These are phyloP conservation scores for Isoperla grammatica DNA, from an alignment of 2,888 invertebrate species.

Conservation along the genomic window DNA sequence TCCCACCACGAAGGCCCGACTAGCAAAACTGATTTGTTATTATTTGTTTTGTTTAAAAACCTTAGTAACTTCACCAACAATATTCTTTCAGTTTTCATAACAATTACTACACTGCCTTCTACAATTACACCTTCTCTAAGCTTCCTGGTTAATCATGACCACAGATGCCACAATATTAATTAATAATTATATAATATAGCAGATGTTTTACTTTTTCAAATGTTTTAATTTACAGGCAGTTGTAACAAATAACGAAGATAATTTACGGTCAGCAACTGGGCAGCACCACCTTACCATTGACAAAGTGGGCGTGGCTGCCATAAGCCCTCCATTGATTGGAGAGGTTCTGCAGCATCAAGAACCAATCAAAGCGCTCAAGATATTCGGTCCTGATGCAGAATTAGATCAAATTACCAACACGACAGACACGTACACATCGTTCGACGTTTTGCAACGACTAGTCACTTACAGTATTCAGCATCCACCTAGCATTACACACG, in stretches of 20 bases:
- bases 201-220: too few species aligned
- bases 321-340: conserved; percentile 42
- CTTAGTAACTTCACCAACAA: too few species aligned
- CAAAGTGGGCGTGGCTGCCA: conserved; percentile 51
- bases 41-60: too few species aligned
- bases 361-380: conserved; percentile 43
- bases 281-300: conserved; percentile 64
- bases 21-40: too few species aligned
- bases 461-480: conserved; percentile 57
- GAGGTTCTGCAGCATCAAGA: conserved; percentile 36
- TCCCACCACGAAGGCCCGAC: too few species aligned
- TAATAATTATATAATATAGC: too few species aligned
- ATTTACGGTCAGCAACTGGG: conserved; percentile 55
- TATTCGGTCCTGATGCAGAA: conserved; percentile 34
- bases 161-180: too few species aligned
- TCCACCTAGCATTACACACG: conserved; percentile 53
- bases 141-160: too few species aligned
- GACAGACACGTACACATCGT: conserved; percentile 33
- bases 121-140: too few species aligned
- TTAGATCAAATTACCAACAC: conserved; percentile 33
- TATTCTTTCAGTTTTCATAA: too few species aligned
- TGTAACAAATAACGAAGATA: conserved; percentile 49
- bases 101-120: too few species aligned
- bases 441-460: conserved; percentile 47
- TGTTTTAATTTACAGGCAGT: conserved; percentile 48